phyloP scores from a whole-genome alignment of 1,140 invertebrate genomes.

The Lepidurus packardi region DNA sequence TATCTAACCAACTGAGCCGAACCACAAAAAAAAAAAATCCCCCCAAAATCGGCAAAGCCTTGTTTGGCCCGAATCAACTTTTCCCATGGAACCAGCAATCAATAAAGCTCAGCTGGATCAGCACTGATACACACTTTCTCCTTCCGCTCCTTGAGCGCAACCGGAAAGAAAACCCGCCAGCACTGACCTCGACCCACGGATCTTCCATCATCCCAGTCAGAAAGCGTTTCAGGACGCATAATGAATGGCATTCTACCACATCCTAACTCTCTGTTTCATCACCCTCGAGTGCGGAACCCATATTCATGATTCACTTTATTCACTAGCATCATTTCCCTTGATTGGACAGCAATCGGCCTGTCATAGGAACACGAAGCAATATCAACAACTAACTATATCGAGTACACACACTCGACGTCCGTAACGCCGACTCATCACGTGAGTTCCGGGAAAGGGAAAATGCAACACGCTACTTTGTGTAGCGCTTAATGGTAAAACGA shows the following conservation, averaged over 20 bases:
- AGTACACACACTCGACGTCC: no score
- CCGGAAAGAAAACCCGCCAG: not conserved
- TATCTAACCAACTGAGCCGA: not conserved
- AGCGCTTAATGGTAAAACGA: no score
- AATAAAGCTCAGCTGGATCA: constrained; percentile 10
- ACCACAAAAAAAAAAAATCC: not conserved
- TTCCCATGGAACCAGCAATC: constrained; percentile 9
- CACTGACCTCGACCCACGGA: not conserved
- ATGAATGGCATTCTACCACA: not conserved
- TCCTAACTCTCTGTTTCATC: not conserved
- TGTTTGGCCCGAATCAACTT: not conserved
- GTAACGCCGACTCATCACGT: no score
- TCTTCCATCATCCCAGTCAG: no score
- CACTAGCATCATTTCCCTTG: not conserved
- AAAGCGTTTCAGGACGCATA: no score
- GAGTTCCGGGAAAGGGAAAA: no score
- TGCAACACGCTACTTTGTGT: no score
- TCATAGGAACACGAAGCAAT: not conserved
- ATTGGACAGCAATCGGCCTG: not conserved
- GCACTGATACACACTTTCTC: not conserved
- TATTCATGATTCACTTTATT: not conserved
- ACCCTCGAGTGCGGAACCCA: not conserved
- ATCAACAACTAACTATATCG: not conserved
- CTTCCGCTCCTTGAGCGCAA: not conserved
- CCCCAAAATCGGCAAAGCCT: not conserved